Percentiles rank a stretch among this genome's conserved stretches.
Conservation (phyloP, 2,797 vertebrate genomes). For the Enteromius trimaculatus region DNA sequence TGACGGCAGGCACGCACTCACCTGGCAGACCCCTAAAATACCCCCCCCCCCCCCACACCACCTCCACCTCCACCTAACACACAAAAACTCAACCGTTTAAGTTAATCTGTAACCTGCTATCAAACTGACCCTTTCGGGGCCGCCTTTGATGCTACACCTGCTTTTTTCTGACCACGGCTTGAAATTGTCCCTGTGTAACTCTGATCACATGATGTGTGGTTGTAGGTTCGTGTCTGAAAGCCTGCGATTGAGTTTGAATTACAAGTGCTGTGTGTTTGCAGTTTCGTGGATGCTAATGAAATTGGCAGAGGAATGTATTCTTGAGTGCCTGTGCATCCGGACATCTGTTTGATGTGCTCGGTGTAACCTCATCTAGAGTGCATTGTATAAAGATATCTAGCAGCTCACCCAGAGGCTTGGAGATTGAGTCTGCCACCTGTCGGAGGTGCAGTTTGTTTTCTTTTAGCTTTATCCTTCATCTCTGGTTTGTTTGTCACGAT, state of each 20-base stretch:
- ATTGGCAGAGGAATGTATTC: slow-evolving; percentile 72
- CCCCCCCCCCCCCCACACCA: slow-evolving; percentile 36
- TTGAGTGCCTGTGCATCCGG: slow-evolving; percentile 60
- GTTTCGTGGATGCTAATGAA: slow-evolving; percentile 75
- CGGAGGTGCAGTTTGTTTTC: slow-evolving; percentile 39
- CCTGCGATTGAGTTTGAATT: slow-evolving; percentile 68
- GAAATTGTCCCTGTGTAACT: slow-evolving; percentile 16
- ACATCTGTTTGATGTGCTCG: slow-evolving; percentile 66
- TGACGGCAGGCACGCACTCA: slow-evolving; percentile 60
- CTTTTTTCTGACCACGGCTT: slow-evolving; percentile 5
- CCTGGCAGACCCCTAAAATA: slow-evolving; percentile 49
- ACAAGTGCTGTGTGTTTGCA: slow-evolving; percentile 53
- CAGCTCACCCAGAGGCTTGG: slow-evolving; percentile 28
- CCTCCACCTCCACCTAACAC: neutral
- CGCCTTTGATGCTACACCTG: slow-evolving; percentile 46
- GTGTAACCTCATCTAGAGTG: slow-evolving; percentile 74
- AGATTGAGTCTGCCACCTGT: slow-evolving; percentile 54
- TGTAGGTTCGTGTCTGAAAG: neutral
- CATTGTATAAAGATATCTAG: slow-evolving; percentile 62
- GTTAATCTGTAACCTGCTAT: slow-evolving; percentile 59
- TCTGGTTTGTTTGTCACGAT: neutral
- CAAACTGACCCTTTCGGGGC: slow-evolving; percentile 29
- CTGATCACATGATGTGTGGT: neutral
- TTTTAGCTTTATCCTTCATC: neutral
- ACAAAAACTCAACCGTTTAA: slow-evolving; percentile 14